Evolutionary conservation across 2,797 vertebrate genomes (phyloP).

Genomic region (Melanotaenia maccullochi): DNA sequence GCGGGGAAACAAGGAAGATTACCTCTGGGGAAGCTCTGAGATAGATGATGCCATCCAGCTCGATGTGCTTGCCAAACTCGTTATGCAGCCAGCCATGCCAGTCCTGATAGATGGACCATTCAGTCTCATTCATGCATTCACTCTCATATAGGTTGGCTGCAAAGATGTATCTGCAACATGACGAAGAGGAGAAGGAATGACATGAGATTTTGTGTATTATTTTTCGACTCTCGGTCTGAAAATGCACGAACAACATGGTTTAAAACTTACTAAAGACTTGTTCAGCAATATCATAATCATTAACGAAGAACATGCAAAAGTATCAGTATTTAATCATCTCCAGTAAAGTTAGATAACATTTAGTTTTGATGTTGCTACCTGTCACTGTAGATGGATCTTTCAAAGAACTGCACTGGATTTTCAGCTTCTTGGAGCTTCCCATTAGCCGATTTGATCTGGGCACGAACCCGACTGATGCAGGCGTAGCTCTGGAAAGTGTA

Average conservation of each 20-base stretch:
- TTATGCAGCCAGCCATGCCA: conserved; percentile 91
- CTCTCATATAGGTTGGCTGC: conserved; percentile 93
- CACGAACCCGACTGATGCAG: conserved; percentile 91
- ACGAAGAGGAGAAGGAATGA: neutral
- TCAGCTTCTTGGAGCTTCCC: conserved; percentile 82
- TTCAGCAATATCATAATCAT: neutral
- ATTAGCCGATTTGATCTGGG: conserved; percentile 85
- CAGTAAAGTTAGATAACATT: neutral
- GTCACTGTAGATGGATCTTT: conserved; percentile 95
- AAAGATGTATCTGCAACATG: conserved; percentile 89
- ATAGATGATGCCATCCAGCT: conserved; percentile 93
- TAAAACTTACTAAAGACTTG: neutral
- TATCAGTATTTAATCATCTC: neutral
- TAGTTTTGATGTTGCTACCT: conserved; percentile 76
- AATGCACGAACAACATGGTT: neutral
- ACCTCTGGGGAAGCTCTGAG: conserved; percentile 92
- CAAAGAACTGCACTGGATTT: conserved; percentile 90
- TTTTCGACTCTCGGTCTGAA: neutral
- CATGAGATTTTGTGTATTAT: neutral
- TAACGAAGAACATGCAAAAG: neutral
- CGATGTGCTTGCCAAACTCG: conserved; percentile 88
- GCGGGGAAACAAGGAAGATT: fast-evolving
- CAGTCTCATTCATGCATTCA: conserved; percentile 92
- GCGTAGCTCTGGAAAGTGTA: conserved; percentile 95
- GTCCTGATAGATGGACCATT: conserved; percentile 95